Evolutionary conservation across 2,113 vertebrate species (phyloP).

Genomic region (Chiloscyllium plagiosum): DNA sequence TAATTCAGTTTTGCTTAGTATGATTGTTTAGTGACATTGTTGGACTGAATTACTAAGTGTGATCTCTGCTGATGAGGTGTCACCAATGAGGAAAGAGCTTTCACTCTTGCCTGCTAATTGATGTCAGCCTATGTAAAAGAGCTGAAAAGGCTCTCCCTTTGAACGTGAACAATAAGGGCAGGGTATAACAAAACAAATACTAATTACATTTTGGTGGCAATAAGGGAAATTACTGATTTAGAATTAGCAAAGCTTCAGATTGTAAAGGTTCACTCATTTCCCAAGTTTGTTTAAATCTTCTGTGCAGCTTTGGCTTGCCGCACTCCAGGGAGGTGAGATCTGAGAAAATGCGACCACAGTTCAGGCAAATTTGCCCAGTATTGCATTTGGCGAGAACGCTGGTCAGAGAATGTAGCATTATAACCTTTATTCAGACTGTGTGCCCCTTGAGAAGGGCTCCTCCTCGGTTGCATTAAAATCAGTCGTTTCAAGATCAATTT

Average conservation of each 20-base stretch:
- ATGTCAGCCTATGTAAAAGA: neutral
- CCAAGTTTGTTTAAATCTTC: neutral
- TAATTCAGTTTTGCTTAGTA: neutral
- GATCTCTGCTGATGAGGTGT: neutral
- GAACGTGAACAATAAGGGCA: neutral
- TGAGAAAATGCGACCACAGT: neutral
- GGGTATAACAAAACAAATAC: neutral
- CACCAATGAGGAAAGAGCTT: neutral
- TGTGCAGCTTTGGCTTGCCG: neutral
- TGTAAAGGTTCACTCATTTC: neutral
- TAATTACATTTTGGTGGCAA: neutral
- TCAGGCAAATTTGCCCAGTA: neutral
- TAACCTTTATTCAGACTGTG: neutral
- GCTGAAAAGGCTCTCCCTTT: neutral
- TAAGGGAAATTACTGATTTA: neutral
- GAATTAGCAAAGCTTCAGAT: neutral
- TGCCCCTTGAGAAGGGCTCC: neutral
- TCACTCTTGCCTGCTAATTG: constrained; percentile 3
- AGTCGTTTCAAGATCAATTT: neutral
- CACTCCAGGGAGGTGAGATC: neutral
- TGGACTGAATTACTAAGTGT: neutral
- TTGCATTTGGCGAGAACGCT: neutral
- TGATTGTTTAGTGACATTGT: constrained; percentile 8
- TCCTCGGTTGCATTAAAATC: neutral
- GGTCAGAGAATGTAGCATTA: neutral